Percentiles rank a stretch among this genome's conserved stretches.
Evolutionary conservation across 2,797 vertebrate genomes (phyloP).

Genomic region (Distichodus sexfasciatus): DNA sequence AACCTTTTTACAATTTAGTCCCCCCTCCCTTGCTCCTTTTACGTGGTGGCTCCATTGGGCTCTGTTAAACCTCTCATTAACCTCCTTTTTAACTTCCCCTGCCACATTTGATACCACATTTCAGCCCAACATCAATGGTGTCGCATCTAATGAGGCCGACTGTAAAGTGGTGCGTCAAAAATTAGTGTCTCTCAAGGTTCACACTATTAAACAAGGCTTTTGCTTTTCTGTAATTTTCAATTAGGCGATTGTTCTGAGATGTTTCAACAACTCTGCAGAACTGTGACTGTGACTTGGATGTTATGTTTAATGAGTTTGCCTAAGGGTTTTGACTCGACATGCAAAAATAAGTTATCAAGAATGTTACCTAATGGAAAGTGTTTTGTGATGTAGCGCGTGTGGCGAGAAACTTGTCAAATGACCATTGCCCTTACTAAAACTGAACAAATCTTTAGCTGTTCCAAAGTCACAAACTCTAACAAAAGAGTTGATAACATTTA

Average conservation of each 20-base stretch:
- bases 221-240: constrained; percentile 54
- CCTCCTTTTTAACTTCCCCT: constrained; percentile 62
- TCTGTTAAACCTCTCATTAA: constrained; percentile 71
- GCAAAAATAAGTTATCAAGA: background rate
- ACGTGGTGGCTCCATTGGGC: constrained; percentile 58
- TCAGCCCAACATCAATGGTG: constrained; percentile 55
- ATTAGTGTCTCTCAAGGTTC: constrained; percentile 55
- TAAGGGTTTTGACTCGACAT: background rate
- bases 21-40: constrained; percentile 58
- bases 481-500: too few relatives aligned
- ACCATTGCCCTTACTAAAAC: too few relatives aligned
- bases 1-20: constrained; percentile 57
- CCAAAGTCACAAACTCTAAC: too few relatives aligned
- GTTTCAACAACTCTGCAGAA: background rate
- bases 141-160: constrained; percentile 61
- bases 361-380: background rate
- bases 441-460: too few relatives aligned
- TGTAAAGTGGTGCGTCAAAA: constrained; percentile 51
- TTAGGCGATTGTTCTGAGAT: constrained; percentile 42
- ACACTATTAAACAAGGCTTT: constrained; percentile 40
- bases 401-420: too few relatives aligned
- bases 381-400: background rate
- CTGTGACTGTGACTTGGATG: background rate
- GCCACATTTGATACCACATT: constrained; percentile 62
- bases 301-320: background rate